These are phyloP conservation scores for Hypsopygia costalis DNA, from an alignment of 2,888 invertebrate genomes.

Conservation along the genomic window DNA sequence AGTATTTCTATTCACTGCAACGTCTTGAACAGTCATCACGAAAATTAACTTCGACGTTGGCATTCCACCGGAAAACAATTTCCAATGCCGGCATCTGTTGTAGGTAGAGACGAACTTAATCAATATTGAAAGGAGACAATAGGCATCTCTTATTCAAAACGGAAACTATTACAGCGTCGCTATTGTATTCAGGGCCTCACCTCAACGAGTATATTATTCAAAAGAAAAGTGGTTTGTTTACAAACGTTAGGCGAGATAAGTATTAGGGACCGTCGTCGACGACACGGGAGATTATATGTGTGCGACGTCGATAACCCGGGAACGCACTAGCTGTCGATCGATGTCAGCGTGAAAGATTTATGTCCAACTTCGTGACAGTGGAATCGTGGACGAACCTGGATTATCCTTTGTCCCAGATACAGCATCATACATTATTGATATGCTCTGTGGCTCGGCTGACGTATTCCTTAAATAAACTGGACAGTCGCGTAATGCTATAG, in stretches of 20 bases:
- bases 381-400: slow-evolving; percentile 60
- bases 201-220: slow-evolving; percentile 71
- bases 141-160: slow-evolving; percentile 73
- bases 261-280: slow-evolving; percentile 51
- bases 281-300: slow-evolving; percentile 53
- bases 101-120: slow-evolving; percentile 60
- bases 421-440: slow-evolving; percentile 58
- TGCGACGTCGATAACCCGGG: slow-evolving; percentile 41
- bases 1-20: slow-evolving; percentile 14
- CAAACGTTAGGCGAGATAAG: slow-evolving; percentile 59
- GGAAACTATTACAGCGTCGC: slow-evolving; percentile 75
- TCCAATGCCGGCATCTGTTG: slow-evolving; percentile 43
- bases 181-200: slow-evolving; percentile 73
- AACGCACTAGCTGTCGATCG: slow-evolving; percentile 53
- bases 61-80: slow-evolving; percentile 47
- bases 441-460: slow-evolving; percentile 45
- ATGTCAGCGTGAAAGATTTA: slow-evolving; percentile 69
- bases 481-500: slow-evolving; percentile 27
- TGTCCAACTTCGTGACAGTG: slow-evolving; percentile 64
- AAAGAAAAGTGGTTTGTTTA: slow-evolving; percentile 75
- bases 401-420: slow-evolving; percentile 67
- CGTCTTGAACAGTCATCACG: slow-evolving; percentile 21
- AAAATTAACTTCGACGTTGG: slow-evolving; percentile 34
- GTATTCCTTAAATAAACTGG: slow-evolving; percentile 28
- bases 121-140: slow-evolving; percentile 75